These are phyloP conservation scores for Ictidomys tridecemlineatus DNA, from an alignment of 2,113 vertebrate genomes.

Conservation along the genomic window DNA sequence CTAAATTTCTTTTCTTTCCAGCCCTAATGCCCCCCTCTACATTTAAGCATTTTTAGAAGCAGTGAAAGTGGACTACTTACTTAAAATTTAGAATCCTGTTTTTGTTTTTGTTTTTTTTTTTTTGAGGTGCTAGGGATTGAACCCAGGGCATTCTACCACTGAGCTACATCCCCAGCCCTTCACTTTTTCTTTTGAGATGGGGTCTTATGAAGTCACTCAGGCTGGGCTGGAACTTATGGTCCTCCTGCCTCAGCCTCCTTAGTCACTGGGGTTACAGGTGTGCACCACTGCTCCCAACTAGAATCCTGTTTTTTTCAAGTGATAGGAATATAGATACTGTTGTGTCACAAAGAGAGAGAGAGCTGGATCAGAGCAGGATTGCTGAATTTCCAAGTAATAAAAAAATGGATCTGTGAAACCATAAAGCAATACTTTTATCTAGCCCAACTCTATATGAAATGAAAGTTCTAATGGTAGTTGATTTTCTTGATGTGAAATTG, in stretches of 20 bases:
- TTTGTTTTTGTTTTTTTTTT: no score
- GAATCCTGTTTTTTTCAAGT: conserved; percentile 3
- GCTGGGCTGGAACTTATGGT: no score
- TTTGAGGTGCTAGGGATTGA: no score
- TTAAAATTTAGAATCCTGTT: conserved; percentile 3
- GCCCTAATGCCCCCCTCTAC: not conserved
- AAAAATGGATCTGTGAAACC: not conserved
- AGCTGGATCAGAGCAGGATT: not conserved
- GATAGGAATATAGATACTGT: not conserved
- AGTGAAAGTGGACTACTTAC: conserved; percentile 18
- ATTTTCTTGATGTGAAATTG: not conserved
- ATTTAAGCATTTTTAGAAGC: not conserved
- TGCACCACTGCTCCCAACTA: no score
- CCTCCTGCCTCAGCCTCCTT: no score
- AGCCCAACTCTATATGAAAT: not conserved
- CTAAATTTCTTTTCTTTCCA: conserved; percentile 59
- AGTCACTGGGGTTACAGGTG: no score
- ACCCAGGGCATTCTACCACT: no score
- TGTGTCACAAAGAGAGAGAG: not conserved
- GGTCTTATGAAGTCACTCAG: no score
- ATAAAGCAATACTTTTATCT: conserved; percentile 10
- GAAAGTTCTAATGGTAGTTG: conserved; percentile 29
- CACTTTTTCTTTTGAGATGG: no score
- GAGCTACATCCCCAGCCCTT: no score
- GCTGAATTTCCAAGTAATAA: conserved; percentile 38